phyloP scores from a whole-genome alignment of 2,797 vertebrate genomes.

The Aldrovandia affinis region DNA sequence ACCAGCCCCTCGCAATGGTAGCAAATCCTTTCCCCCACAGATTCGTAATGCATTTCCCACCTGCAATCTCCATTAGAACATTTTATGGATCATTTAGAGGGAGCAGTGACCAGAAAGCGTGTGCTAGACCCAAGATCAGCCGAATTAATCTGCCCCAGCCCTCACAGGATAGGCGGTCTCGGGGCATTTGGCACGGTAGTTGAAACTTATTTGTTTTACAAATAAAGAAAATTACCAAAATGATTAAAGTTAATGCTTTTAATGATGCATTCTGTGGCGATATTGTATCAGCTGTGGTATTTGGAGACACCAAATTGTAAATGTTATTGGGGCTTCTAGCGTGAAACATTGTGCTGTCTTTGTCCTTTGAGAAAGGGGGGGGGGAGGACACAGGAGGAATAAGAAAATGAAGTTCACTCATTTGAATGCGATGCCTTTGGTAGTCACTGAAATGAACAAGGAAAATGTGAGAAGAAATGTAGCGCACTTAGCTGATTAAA shows the following conservation, averaged over 20 bases:
- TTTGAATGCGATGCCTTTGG: neutral
- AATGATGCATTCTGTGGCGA: conserved; percentile 49
- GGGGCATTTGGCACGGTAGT: conserved; percentile 51
- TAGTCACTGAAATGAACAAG: neutral
- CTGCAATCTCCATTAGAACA: conserved; percentile 60
- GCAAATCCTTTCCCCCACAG: conserved; percentile 41
- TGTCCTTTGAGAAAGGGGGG: neutral
- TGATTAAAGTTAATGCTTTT: conserved; percentile 58
- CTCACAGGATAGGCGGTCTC: conserved; percentile 52
- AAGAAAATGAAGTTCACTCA: neutral
- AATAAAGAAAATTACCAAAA: conserved; percentile 63
- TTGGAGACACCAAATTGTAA: conserved; percentile 27
- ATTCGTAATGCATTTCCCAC: conserved; percentile 60
- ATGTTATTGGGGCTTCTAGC: neutral
- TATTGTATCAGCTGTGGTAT: conserved; percentile 43
- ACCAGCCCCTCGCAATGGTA: conserved; percentile 46
- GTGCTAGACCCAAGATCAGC: conserved; percentile 47
- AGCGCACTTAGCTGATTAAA: neutral
- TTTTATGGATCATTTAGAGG: conserved; percentile 68
- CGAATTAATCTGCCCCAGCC: conserved; percentile 59
- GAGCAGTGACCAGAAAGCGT: conserved; percentile 50
- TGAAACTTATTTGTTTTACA: conserved; percentile 64
- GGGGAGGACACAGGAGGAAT: neutral
- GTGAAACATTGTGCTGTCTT: neutral
- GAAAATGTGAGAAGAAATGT: no score